phyloP scores from a whole-genome alignment of 2,888 invertebrate genomes.

The Hemicrepidius hirtus region DNA sequence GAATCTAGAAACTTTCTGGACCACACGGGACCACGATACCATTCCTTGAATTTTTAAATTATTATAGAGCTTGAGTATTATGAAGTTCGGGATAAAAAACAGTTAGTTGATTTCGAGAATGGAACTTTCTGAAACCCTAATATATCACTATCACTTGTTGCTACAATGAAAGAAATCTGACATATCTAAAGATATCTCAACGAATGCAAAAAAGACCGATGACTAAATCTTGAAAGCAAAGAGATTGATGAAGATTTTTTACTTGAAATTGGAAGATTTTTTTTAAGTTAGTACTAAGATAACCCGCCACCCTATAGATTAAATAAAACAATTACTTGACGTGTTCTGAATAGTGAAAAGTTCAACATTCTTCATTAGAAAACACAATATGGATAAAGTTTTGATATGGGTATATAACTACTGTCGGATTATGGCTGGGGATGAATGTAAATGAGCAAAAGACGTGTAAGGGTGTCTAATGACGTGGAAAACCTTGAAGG shows the following conservation, averaged over 20 bases:
- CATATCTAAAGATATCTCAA: conserved; percentile 5
- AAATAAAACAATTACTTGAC: too few species aligned
- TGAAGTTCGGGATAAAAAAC: too few species aligned
- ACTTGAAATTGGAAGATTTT: too few species aligned
- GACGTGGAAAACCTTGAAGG: conserved; percentile 2
- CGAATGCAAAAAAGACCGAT: not conserved
- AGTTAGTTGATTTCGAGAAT: not conserved
- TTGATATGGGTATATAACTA: too few species aligned
- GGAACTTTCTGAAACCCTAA: conserved; percentile 4
- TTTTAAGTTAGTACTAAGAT: too few species aligned
- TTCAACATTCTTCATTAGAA: too few species aligned
- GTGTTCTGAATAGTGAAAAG: too few species aligned
- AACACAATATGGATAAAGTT: too few species aligned
- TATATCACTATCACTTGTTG: conserved; percentile 15
- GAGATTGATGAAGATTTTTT: too few species aligned
- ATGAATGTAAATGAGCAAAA: conserved; percentile 13
- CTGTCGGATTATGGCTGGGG: not conserved
- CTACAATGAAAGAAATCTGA: not conserved
- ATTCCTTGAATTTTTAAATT: conserved; percentile 5
- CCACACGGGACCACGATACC: not conserved
- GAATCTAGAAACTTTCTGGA: not conserved
- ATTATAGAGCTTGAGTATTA: too few species aligned
- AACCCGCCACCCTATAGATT: too few species aligned
- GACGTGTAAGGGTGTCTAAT: conserved; percentile 10
- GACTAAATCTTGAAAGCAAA: not conserved